Evolutionary conservation across 2,888 invertebrate species (phyloP), one percentile per base, ranked within the genome.

Genomic region (Philopedon plagiatum): DNA sequence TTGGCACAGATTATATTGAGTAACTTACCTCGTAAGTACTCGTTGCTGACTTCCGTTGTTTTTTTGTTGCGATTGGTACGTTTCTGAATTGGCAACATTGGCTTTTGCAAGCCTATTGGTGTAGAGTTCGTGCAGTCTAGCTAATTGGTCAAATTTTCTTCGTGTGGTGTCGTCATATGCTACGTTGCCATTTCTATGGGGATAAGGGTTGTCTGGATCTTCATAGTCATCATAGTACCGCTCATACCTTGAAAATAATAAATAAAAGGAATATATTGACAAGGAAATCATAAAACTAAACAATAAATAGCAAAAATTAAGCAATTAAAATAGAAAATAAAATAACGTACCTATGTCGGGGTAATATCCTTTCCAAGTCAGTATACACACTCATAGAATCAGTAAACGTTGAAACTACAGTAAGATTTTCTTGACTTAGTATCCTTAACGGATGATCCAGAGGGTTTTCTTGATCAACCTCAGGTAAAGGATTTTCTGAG

Each of bases 371-470:
- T 83, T 92, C 91, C 68, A 91, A 87, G 85, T 91, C 91, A 77
- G 90, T 91, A 71, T 90, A 90, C 63, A 90, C 86, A 0, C 90
- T 90, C 82, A 90, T 85, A 0, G 90, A 90, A 87, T 94, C 94
- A 11, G 94, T 93, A 81, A 96, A 96, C 49, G 96, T 96, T 32
- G 96, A 96, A 7, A 96, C 94, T 18, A 95, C 92, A 5, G 96
- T 96, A 76, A 97, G 88, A 85, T 96, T 96, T 87, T 96, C 96
- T 86, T 96, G 94, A 81, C 96, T 96, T 44, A 97, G 88, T 79
- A 96, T 94, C 77, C 96, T 89, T 58, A 97, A 86, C 0, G 96
- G 96, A 88, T 97, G 96, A 81, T 94, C 94, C 75, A 93, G 91
- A 63, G 85, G 86, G 78, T 90, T 90, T 76, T 90, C 90, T 81